Percentiles rank a stretch among this genome's conserved stretches.
Evolutionary conservation across 1,140 invertebrate species (phyloP).

Genomic region (Anastrepha obliqua): DNA sequence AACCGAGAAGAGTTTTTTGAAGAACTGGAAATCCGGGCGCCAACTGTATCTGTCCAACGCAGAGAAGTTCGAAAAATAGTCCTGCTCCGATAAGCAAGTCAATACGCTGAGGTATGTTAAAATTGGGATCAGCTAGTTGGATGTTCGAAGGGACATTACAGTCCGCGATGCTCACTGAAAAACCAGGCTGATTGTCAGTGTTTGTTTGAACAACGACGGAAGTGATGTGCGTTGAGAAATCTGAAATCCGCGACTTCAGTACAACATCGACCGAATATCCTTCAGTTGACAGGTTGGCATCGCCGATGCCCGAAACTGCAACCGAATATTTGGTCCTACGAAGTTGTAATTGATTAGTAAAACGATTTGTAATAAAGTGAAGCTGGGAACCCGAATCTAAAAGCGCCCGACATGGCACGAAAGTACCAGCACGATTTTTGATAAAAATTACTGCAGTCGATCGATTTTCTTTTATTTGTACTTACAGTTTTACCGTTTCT

Average conservation of each 20-base stretch:
- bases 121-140: neutral
- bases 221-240: too few species aligned
- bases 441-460: conserved; percentile 52
- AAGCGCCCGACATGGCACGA: conserved; percentile 50
- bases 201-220: too few species aligned
- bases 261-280: neutral
- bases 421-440: conserved; percentile 43
- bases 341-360: conserved; percentile 41
- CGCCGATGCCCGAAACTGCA: conserved; percentile 40
- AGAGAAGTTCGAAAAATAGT: too few species aligned
- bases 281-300: conserved; percentile 8
- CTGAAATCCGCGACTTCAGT: too few species aligned
- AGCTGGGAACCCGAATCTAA: conserved; percentile 55
- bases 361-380: conserved; percentile 40
- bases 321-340: neutral
- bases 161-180: too few species aligned
- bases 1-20: neutral
- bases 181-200: too few species aligned
- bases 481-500: too few species aligned
- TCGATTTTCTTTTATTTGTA: too few species aligned
- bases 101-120: neutral
- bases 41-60: too few species aligned
- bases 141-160: neutral
- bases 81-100: too few species aligned
- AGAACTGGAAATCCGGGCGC: neutral